A percentile compares a stretch with the other conserved stretches of the same genome.
phyloP scores from a whole-genome alignment of 2,113 vertebrate genomes.

The Cololabis saira region DNA sequence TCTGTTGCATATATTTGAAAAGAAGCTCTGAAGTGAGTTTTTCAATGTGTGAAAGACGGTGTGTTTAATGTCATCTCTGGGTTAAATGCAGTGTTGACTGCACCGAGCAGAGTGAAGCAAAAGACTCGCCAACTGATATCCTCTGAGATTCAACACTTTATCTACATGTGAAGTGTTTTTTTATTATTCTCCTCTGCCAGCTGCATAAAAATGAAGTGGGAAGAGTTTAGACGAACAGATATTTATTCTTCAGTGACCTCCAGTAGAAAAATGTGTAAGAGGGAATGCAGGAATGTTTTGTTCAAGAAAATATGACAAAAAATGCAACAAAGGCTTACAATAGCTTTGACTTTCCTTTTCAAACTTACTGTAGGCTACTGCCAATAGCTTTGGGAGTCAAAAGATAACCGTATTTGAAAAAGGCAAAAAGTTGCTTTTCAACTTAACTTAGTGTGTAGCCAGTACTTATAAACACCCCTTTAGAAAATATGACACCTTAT shows the following conservation, averaged over 20 bases:
- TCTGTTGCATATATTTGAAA: neutral
- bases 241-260: slow-evolving; percentile 52
- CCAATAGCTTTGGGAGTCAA: too few species aligned
- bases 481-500: too few species aligned
- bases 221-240: slow-evolving; percentile 30
- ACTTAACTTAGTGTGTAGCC: too few species aligned
- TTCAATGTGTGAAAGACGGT: neutral
- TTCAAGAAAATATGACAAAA: neutral
- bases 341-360: too few species aligned
- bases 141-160: slow-evolving; percentile 68
- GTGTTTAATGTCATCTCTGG: slow-evolving; percentile 59
- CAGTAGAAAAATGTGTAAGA: slow-evolving; percentile 18
- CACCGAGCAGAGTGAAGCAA: slow-evolving; percentile 54
- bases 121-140: slow-evolving; percentile 56
- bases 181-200: slow-evolving; percentile 39
- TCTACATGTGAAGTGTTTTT: slow-evolving; percentile 59
- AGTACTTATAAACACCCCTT: too few species aligned
- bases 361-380: too few species aligned
- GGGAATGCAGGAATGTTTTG: too few species aligned
- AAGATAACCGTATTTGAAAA: too few species aligned
- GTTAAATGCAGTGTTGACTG: slow-evolving; percentile 61
- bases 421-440: too few species aligned
- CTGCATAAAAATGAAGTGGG: slow-evolving; percentile 48
- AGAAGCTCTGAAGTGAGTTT: slow-evolving; percentile 2
- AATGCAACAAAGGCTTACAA: too few species aligned